Percentiles rank a stretch among this genome's conserved stretches.
phyloP scores from a whole-genome alignment of 2,888 invertebrate genomes.

The Atrina japonica region DNA sequence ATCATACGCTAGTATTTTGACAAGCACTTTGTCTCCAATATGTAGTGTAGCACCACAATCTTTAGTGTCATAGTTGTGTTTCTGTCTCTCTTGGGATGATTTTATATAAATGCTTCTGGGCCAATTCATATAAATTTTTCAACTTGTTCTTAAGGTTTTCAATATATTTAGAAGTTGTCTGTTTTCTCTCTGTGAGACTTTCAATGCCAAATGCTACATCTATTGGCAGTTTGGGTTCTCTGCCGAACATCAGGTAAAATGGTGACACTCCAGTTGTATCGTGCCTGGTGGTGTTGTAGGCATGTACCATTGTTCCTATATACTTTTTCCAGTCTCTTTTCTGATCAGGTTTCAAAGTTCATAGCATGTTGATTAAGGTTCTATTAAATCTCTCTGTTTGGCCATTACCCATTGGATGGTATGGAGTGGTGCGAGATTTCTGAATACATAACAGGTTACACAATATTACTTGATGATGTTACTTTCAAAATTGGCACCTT shows the following conservation, averaged over 20 bases:
- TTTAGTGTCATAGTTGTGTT: background rate
- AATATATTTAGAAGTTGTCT: conserved; percentile 1
- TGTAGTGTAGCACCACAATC: background rate
- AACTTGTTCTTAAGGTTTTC: background rate
- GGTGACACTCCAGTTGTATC: conserved; percentile 42
- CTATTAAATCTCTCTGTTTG: conserved; percentile 44
- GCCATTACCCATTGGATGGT: conserved; percentile 51
- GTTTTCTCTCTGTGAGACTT: background rate
- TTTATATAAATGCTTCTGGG: no score
- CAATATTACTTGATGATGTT: conserved; percentile 41
- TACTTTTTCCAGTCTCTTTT: conserved; percentile 46
- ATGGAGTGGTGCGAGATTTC: conserved; percentile 44
- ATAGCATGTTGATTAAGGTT: conserved; percentile 7
- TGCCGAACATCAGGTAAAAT: conserved; percentile 45
- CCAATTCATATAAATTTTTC: background rate
- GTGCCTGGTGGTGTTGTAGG: conserved; percentile 40
- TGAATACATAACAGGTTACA: conserved; percentile 26
- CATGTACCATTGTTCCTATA: conserved; percentile 33
- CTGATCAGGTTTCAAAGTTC: conserved; percentile 34
- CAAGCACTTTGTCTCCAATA: conserved; percentile 7
- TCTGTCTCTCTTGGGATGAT: background rate
- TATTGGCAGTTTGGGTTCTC: no score
- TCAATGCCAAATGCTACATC: conserved; percentile 42
- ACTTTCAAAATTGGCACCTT: conserved; percentile 45
- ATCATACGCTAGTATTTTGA: background rate